Base-by-base conservation (phyloP, 1,140 invertebrate genomes). In the Drosophila arawakana region DNA sequence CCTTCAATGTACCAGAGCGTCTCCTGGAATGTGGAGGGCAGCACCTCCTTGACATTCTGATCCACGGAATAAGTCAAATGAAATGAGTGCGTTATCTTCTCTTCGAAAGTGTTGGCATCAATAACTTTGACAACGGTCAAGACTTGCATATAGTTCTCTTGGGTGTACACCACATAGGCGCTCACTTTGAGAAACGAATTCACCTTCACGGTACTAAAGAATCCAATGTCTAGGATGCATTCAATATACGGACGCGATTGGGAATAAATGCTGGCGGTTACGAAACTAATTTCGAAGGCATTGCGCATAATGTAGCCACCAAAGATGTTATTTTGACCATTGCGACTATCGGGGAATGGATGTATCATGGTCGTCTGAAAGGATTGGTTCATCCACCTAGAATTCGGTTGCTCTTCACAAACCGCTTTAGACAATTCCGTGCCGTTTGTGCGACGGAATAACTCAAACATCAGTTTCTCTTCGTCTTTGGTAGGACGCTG, bases 241-340 rank as follows among this genome's bases (percentile, higher is more conserved):
- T 93, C 83, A 2, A 95, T 80, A 35, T 91, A 88, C 0, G 95
- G 95, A 3, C 94, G 90, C 10, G 92, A 91, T 71, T 94, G 94
- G 35, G 94, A 94, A 85, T 91, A 93, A 86, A 90, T 81, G 78
- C 93, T 94, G 10, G 94, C 95, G 73, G 94, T 94, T 6, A 95
- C 93, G 93, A 94, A 96, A 11, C 94, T 95, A 8, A 97, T 90
- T 93, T 97, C 96, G 55, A 94, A 93, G 9, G 96, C 96, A 66
- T 95, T 94, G 49, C 96, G 92, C 95, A 97, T 97, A 15, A 97
- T 92, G 92, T 95, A 97, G 3, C 96, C 96, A 68, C 96, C 96
- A 92, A 97, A 97, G 13, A 97, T 95, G 84, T 95, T 96, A 83
- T 96, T 96, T 73, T 96, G 95, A 11, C 96, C 91, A 92, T 97